phyloP scores from a whole-genome alignment of 2,113 vertebrate species.

The Sisor rabdophorus region DNA sequence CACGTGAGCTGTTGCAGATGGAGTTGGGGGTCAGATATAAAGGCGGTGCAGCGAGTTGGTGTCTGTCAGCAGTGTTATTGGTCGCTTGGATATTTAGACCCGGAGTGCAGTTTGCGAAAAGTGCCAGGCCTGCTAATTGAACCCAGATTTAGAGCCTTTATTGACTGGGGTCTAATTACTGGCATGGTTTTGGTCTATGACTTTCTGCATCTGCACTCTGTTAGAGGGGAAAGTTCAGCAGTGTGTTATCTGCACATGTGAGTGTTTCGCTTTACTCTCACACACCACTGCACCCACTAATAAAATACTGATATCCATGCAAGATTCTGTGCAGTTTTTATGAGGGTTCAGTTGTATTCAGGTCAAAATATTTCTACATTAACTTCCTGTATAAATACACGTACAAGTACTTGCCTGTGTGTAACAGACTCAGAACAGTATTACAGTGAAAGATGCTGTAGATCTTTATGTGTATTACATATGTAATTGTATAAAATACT shows the following conservation, averaged over 20 bases:
- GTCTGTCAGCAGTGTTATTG: conserved; percentile 3
- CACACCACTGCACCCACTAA: background rate
- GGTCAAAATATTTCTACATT: background rate
- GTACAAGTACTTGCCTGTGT: background rate
- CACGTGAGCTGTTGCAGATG: background rate
- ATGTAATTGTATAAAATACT: background rate
- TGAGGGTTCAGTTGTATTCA: background rate
- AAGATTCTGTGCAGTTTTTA: background rate
- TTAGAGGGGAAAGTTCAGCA: conserved; percentile 54
- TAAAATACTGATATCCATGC: background rate
- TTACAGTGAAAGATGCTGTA: background rate
- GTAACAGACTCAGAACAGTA: too few species aligned
- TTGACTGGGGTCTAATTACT: conserved; percentile 66
- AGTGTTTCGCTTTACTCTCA: background rate
- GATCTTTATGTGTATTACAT: background rate
- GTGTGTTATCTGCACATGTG: background rate
- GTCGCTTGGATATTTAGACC: conserved; percentile 12
- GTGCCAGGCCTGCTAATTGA: conserved; percentile 26
- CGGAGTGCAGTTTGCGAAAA: conserved; percentile 16
- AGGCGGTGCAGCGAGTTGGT: background rate
- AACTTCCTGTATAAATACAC: background rate
- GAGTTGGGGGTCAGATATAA: too few species aligned
- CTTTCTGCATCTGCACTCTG: conserved; percentile 51
- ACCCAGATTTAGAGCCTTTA: conserved; percentile 59
- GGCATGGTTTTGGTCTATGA: conserved; percentile 62